Evolutionary conservation across 2,113 vertebrate genomes (phyloP).

Genomic region (Pseudolaguvia tuberculata): DNA sequence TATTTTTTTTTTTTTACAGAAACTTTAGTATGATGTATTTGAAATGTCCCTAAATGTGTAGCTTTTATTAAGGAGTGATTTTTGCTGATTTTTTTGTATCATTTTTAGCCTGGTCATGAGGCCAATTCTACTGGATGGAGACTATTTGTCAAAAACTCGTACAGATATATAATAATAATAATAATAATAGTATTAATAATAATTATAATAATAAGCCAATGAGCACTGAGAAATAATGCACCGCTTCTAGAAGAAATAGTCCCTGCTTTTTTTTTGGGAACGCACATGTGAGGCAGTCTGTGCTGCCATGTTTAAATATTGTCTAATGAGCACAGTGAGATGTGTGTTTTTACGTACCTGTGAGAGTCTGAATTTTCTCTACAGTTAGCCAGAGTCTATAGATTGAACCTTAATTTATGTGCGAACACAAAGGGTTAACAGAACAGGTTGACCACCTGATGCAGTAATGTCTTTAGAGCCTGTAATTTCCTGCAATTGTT

Average conservation of each 20-base stretch:
- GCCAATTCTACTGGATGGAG: constrained; percentile 81
- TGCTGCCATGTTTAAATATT: constrained; percentile 38
- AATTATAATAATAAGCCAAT: constrained; percentile 66
- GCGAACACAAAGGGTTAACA: constrained; percentile 24
- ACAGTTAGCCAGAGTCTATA: constrained; percentile 53
- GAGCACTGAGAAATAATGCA: constrained; percentile 84
- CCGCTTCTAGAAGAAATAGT: constrained; percentile 66
- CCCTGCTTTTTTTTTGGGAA: constrained; percentile 54
- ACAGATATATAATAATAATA: constrained; percentile 47
- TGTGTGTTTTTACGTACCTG: constrained; percentile 16
- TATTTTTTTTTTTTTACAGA: constrained; percentile 39
- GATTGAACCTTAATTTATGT: constrained; percentile 47
- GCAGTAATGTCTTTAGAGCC: neutral
- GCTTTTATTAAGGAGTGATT: constrained; percentile 50
- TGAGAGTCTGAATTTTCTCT: constrained; percentile 39
- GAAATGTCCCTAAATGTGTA: constrained; percentile 41
- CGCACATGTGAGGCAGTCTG: constrained; percentile 49
- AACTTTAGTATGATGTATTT: constrained; percentile 40
- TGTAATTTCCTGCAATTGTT: neutral
- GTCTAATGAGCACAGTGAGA: constrained; percentile 41
- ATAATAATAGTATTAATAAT: neutral
- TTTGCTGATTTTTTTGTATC: constrained; percentile 43
- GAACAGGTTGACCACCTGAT: constrained; percentile 17
- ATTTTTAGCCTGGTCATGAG: constrained; percentile 71
- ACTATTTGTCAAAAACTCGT: constrained; percentile 77